Evolutionary conservation across 2,888 invertebrate genomes (phyloP).

Genomic region (Osedax fenrisi): DNA sequence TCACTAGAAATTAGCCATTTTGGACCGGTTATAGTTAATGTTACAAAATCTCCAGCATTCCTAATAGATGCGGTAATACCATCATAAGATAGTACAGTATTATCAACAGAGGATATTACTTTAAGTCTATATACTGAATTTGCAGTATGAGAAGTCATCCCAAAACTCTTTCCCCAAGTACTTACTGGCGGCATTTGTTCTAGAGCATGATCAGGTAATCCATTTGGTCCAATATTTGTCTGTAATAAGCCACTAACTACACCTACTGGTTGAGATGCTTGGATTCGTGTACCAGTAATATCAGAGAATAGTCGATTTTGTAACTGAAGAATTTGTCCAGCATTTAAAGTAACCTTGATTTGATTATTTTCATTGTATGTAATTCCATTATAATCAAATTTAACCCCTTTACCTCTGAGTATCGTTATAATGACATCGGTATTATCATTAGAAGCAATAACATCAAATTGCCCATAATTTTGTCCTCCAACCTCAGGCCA

Average conservation of each 20-base stretch:
- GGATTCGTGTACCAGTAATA: background rate
- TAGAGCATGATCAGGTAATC: background rate
- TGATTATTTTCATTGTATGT: background rate
- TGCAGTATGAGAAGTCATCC: background rate
- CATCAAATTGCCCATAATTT: background rate
- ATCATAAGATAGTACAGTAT: background rate
- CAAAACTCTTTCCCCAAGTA: background rate
- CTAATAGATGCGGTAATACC: background rate
- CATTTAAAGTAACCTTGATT: background rate
- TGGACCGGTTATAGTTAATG: background rate
- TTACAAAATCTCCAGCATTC: background rate
- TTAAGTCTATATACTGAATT: background rate
- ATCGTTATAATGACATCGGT: background rate
- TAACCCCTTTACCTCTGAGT: background rate
- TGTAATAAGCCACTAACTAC: background rate
- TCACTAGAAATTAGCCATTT: background rate
- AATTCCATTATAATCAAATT: background rate
- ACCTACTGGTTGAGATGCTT: background rate
- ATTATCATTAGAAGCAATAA: background rate
- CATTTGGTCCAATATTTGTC: background rate
- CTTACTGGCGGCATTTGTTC: background rate
- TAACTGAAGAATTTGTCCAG: background rate
- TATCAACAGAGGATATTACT: background rate
- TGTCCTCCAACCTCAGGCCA: background rate
- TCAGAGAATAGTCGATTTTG: background rate